phyloP scores from a whole-genome alignment of 1,140 invertebrate species.

The Drosophila tani region DNA sequence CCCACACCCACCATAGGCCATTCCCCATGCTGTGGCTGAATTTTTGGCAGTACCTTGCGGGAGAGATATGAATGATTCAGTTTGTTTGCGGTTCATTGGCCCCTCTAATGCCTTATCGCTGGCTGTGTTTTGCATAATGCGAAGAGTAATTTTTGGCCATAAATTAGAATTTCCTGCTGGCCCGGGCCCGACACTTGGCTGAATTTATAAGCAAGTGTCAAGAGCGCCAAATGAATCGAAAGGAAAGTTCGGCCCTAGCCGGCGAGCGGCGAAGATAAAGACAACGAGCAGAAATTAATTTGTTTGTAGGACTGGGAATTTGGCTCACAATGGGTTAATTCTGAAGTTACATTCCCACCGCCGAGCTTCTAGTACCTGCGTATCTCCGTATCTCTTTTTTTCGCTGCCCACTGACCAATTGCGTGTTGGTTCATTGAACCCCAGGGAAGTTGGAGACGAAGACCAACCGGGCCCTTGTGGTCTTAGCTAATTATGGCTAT shows the following conservation, averaged over 20 bases:
- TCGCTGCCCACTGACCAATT: conserved; percentile 59
- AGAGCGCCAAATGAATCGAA: conserved; percentile 40
- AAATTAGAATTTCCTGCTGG: conserved; percentile 44
- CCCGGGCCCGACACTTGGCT: conserved; percentile 15
- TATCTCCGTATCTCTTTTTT: conserved; percentile 11
- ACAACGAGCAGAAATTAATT: conserved; percentile 16
- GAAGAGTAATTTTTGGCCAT: conserved; percentile 65
- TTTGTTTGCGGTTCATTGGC: conserved; percentile 73
- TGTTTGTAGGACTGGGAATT: not conserved
- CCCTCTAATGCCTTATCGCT: conserved; percentile 66
- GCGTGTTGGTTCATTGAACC: conserved; percentile 73
- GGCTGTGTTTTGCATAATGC: conserved; percentile 68
- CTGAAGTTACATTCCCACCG: conserved; percentile 9
- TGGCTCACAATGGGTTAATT: conserved; percentile 15
- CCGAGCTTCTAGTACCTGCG: conserved; percentile 18
- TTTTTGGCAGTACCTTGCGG: conserved; percentile 61
- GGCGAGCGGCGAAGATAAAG: conserved; percentile 8
- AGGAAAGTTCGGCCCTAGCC: conserved; percentile 26
- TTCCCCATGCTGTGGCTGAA: not conserved
- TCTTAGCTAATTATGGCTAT: conserved; percentile 70
- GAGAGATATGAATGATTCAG: conserved; percentile 73
- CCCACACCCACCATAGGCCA: conserved; percentile 31
- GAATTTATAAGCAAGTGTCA: conserved; percentile 43
- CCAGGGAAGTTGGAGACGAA: conserved; percentile 4
- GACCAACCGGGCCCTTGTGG: conserved; percentile 20